Base-by-base conservation (phyloP, 2,113 vertebrate species). In the Ardeotis arabs region DNA sequence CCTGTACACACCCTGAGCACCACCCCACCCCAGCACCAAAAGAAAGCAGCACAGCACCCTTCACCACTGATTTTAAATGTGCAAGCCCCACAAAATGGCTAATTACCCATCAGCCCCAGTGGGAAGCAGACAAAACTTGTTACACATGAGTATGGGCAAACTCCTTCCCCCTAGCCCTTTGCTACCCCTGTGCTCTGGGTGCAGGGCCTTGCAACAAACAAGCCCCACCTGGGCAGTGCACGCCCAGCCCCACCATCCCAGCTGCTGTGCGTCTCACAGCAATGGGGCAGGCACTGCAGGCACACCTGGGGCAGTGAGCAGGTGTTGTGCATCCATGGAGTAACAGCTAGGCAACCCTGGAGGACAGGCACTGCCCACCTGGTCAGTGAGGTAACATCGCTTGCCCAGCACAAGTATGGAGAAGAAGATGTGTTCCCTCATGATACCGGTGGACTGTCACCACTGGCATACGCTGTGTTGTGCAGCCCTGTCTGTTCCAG, bases 401-500 rank as follows among this genome's bases (percentile, higher is more conserved):
- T 11, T 1, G 3, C 28, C 6, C 15, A 17, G 12, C 29, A 6
- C 19, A 13, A 19, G 28, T 2, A 4, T 2, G 25, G 49, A 56
- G 47, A 73, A 68, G 52, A 11, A 68, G 52, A 11, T 63, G 31
- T 45, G 27, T 12, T 73, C 49, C 20, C 10, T 90, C 33, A 14
- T 0, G 0, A 27, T 7, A 33, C 15, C 17, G 4, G 9, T 27
- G 39, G 20, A 39, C 50, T 45, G 17, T 33, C 24, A 24, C 10
- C 19, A 68, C 22, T 1, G 1, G 21, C 0, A 0, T 16, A 21
- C 0, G 0, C 4, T 18, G 45, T 2, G 1, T 37, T 79, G 35
- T 13, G 8, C 39, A 37, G 80, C 20, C 27, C 44, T 37, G 12
- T 16, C 76, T 90, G 55, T 84, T 14, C 39, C 56, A 41, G 35